A percentile compares a stretch with the other conserved stretches of the same genome.
These are phyloP conservation scores for Cryptomyrus ogoouensis DNA, from an alignment of 2,113 vertebrate genomes.

Conservation along the genomic window DNA sequence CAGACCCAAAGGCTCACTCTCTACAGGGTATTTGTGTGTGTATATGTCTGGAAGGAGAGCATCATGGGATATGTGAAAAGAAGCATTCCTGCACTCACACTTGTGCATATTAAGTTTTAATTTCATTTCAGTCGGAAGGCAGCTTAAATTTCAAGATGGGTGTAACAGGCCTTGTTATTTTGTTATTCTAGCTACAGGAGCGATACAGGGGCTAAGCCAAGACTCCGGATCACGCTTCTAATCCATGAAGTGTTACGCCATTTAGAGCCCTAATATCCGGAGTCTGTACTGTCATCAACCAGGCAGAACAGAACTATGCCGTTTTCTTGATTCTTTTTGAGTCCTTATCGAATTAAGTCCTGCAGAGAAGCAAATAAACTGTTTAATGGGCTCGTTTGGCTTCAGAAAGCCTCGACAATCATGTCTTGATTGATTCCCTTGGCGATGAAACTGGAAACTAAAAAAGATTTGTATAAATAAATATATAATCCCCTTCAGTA, in stretches of 20 bases:
- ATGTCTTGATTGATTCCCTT: slow-evolving; percentile 12
- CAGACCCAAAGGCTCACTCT: slow-evolving; percentile 24
- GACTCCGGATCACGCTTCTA: neutral
- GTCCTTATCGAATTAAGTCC: slow-evolving; percentile 12
- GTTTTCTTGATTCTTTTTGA: neutral
- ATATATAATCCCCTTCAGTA: neutral
- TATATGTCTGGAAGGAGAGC: neutral
- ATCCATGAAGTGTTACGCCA: neutral
- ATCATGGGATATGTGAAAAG: neutral
- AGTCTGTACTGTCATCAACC: neutral
- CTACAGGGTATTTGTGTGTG: slow-evolving; percentile 36
- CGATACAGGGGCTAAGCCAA: neutral
- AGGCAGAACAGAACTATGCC: neutral
- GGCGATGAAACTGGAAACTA: slow-evolving; percentile 2
- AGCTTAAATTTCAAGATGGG: neutral
- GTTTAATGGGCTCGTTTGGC: neutral
- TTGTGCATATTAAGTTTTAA: neutral
- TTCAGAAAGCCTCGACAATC: neutral
- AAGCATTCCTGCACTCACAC: neutral
- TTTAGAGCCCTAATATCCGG: neutral
- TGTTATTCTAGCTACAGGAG: neutral
- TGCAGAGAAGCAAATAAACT: slow-evolving; percentile 16
- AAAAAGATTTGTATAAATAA: neutral
- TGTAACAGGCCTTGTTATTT: neutral
- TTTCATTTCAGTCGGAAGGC: neutral